A percentile compares a stretch with the other conserved stretches of the same genome.
These are phyloP conservation scores for Chondrilla cf. caribensis DNA, from an alignment of 37 sponge, comb jelly and placozoan genomes.

Conservation along the genomic window DNA sequence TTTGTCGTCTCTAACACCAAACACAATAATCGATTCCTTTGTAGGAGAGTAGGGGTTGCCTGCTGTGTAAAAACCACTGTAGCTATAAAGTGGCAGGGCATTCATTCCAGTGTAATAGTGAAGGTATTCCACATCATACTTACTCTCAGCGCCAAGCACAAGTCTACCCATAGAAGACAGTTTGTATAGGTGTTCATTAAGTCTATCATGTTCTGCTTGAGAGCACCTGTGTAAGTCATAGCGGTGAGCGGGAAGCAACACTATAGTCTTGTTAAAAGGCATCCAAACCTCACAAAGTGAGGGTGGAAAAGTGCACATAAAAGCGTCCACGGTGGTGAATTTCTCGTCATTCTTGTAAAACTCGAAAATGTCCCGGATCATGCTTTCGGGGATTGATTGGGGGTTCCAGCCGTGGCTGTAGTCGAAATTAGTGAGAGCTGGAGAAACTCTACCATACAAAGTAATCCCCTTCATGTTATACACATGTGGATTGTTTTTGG, in stretches of 20 bases:
- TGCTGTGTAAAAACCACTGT: conserved; percentile 15
- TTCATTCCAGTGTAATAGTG: conserved; percentile 46
- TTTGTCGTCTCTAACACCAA: neutral
- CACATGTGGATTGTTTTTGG: conserved; percentile 7
- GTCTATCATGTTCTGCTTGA: conserved; percentile 17
- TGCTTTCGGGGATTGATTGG: conserved; percentile 23
- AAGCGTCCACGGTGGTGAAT: conserved; percentile 27
- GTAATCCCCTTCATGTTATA: conserved; percentile 20
- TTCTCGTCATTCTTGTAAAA: conserved; percentile 31
- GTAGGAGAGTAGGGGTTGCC: conserved; percentile 18
- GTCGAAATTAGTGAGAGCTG: neutral
- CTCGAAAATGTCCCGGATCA: conserved; percentile 28
- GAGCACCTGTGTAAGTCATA: conserved; percentile 46
- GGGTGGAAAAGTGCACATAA: conserved; percentile 41
- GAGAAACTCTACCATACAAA: conserved; percentile 21
- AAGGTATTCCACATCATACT: conserved; percentile 48
- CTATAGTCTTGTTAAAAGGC: conserved; percentile 50
- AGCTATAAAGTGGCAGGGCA: conserved; percentile 30
- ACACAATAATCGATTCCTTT: conserved; percentile 17
- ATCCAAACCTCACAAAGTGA: conserved; percentile 49
- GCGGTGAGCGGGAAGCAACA: conserved; percentile 37
- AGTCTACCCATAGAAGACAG: conserved; percentile 32
- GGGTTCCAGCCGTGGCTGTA: neutral
- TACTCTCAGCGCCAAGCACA: conserved; percentile 23
- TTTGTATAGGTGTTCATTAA: conserved; percentile 34